Conservation (phyloP, 2,113 vertebrate species). For the Irena cyanogastra region DNA sequence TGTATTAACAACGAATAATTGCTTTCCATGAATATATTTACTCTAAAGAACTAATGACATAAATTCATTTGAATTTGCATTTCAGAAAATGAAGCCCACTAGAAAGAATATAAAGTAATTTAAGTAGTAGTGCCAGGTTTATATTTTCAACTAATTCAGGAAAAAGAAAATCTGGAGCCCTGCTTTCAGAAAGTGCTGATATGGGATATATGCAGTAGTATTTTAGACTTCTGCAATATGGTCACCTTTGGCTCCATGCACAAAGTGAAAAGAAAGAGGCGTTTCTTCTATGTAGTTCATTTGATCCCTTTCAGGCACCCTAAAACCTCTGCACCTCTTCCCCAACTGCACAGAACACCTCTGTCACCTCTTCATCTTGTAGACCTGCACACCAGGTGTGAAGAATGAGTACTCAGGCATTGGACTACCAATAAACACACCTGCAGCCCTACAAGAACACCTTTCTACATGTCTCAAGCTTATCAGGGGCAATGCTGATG, state of each 20-base stretch:
- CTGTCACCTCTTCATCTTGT: not conserved
- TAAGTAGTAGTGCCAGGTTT: not conserved
- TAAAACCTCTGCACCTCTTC: not conserved
- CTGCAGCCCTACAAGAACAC: not conserved
- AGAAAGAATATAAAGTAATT: not conserved
- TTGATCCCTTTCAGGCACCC: not conserved
- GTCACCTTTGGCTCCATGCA: not conserved
- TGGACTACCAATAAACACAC: not conserved
- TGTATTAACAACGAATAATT: not conserved
- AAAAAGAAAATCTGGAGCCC: not conserved
- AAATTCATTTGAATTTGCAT: not conserved
- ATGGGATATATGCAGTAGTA: not conserved
- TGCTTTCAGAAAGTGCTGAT: not conserved
- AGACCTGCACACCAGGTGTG: not conserved
- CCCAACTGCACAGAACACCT: not conserved
- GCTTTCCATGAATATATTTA: not conserved
- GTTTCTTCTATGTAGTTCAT: accelerated
- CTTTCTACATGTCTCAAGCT: not conserved
- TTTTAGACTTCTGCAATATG: not conserved
- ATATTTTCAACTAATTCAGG: not conserved
- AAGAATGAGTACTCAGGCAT: not conserved
- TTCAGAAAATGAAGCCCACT: not conserved
- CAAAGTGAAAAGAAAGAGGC: not conserved
- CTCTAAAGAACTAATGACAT: not conserved
- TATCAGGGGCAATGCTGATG: not conserved